phyloP scores from a whole-genome alignment of 2,888 invertebrate genomes.

The Synanthedon formicaeformis region DNA sequence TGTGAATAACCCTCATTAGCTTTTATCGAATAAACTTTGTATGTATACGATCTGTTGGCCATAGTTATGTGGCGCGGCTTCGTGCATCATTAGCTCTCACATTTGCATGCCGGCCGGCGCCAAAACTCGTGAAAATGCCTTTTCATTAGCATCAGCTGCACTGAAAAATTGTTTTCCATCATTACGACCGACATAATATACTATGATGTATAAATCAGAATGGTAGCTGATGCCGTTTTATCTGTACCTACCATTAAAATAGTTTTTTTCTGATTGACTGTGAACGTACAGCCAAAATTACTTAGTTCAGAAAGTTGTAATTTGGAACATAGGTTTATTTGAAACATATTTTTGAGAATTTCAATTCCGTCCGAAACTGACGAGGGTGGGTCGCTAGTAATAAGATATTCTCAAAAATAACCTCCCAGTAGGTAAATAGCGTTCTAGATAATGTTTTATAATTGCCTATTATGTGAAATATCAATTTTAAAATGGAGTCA shows the following conservation, averaged over 20 bases:
- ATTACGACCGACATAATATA: background rate
- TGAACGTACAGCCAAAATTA: no score
- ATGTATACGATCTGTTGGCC: slow-evolving; percentile 16
- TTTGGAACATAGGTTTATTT: no score
- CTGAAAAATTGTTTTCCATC: slow-evolving; percentile 49
- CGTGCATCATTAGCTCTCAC: slow-evolving; percentile 56
- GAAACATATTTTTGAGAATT: no score
- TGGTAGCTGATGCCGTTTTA: background rate
- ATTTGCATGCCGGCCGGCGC: slow-evolving; percentile 63
- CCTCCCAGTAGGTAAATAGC: no score
- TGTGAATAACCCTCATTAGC: background rate
- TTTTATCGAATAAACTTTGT: slow-evolving; percentile 18
- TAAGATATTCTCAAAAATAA: no score
- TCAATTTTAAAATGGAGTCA: no score
- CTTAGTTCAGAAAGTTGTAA: no score
- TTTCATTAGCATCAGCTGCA: slow-evolving; percentile 64
- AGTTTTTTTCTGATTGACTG: background rate
- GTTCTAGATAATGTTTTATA: no score
- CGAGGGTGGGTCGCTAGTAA: no score
- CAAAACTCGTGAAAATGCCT: slow-evolving; percentile 67
- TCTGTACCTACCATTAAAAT: background rate
- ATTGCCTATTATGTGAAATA: no score
- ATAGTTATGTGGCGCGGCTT: slow-evolving; percentile 37
- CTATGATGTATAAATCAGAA: no score
- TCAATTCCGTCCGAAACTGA: no score